Evolutionary conservation across 2,888 invertebrate species (phyloP), one percentile per base, ranked within the genome.

Genomic region (Chydorus sphaericus): DNA sequence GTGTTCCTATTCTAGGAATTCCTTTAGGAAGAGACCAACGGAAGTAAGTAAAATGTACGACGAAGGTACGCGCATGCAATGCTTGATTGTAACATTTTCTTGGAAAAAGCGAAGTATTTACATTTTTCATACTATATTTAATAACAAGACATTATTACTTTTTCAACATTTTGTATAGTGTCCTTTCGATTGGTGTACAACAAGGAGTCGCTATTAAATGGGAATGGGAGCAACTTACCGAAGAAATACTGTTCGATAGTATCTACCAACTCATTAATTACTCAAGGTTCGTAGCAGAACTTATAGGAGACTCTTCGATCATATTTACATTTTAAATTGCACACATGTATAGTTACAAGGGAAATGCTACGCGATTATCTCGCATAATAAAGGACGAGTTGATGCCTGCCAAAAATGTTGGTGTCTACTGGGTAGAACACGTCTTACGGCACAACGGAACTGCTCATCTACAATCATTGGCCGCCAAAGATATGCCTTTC

Each of bases 1-100:
- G 50, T n/a, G 50, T 50, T n/a, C 50, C 50, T 31, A 31, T 50
- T 6, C 50, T 50, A 10, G 50, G 50, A 28, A n/a, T 50, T 16
- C 50, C 50, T 3, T 31, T 50, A 29, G 50, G 29, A 50, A 50
- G 30, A 5, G 50, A 50, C n/a, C 50, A 50, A 18, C 50, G 31
- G n/a, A 23, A 26, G 44, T 44, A 50, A 39, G 20, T 14, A 10
- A 44, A 4, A 7, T 20, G 30, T 16, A 16, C 20, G 4, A 30
- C 44, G 10, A 1, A 3, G 28, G 23, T 2, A 26, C 5, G 2
- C 8, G 23, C 2, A 23, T 1, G 26, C 18, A 14, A 23, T 16
- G 10, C 2, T 4, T 8, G 3, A 7, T 39, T 39, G n/a, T n/a
- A n/a, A n/a, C n/a, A n/a, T n/a, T n/a, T n/a, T n/a, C n/a, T n/a